Conservation (phyloP, 2,888 invertebrate genomes). For the Pristionchus japonicus region DNA sequence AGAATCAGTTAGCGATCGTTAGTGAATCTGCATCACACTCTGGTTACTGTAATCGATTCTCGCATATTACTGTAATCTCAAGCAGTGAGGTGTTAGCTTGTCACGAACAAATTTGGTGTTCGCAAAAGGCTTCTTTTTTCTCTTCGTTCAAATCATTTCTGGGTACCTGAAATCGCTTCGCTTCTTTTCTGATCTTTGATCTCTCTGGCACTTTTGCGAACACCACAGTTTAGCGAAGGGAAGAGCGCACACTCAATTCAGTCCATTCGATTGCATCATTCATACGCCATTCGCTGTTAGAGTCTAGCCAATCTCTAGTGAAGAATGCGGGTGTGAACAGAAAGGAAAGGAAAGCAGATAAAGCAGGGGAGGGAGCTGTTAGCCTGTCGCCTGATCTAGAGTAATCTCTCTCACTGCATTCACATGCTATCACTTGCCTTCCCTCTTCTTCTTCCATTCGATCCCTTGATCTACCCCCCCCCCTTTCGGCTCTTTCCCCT, state of each 20-base stretch:
- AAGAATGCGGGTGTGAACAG: neutral
- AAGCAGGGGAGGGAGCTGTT: neutral
- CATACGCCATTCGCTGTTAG: neutral
- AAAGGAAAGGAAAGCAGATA: neutral
- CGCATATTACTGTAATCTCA: neutral
- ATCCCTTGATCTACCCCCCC: neutral
- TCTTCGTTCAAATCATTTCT: neutral
- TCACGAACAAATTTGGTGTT: slow-evolving; percentile 21
- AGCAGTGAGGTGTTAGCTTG: slow-evolving; percentile 2
- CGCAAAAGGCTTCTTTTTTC: neutral
- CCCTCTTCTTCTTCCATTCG: neutral
- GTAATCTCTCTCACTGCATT: slow-evolving; percentile 32
- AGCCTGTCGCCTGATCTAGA: neutral
- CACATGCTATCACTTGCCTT: slow-evolving; percentile 37
- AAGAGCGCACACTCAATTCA: slow-evolving; percentile 30
- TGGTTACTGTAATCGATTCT: slow-evolving; percentile 34
- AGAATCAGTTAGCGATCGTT: neutral
- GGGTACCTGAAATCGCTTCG: neutral
- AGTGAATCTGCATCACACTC: slow-evolving; percentile 12
- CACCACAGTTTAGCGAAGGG: neutral
- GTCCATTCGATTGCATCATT: slow-evolving; percentile 11
- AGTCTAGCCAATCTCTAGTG: neutral
- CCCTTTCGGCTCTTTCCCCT: neutral
- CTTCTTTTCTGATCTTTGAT: neutral
- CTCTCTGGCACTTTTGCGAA: slow-evolving; percentile 39